Evolutionary conservation across 2,888 invertebrate genomes (phyloP).

Genomic region (Heterodera filipjevi): DNA sequence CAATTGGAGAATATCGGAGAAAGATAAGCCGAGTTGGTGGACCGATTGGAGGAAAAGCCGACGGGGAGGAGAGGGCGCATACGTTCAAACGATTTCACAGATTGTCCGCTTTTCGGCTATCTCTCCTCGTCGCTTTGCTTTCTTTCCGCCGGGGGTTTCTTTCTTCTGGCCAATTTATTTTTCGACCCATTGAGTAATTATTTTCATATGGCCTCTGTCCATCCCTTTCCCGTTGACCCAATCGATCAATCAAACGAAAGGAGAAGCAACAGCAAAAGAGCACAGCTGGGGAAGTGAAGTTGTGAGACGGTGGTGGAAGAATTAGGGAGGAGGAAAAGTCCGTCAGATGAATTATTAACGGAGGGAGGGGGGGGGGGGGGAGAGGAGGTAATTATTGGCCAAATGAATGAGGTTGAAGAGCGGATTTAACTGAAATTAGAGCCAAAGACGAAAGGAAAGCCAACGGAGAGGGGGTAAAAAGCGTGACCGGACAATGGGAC

Average conservation of each 20-base stretch:
- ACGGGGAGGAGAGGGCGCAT: background rate
- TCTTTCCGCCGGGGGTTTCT: background rate
- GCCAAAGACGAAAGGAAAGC: background rate
- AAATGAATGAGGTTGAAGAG: background rate
- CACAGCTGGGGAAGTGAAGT: conserved; percentile 1
- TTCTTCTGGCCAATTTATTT: background rate
- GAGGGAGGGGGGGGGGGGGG: background rate
- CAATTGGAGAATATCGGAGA: background rate
- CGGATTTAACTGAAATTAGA: background rate
- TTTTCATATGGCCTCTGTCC: conserved; percentile 4
- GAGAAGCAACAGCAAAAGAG: conserved; percentile 17
- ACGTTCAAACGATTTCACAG: background rate
- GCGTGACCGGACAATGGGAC: no score
- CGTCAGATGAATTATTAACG: background rate
- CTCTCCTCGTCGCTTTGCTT: background rate
- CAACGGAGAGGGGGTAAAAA: background rate
- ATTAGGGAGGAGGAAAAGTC: background rate
- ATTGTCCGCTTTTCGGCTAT: background rate
- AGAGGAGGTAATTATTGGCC: conserved; percentile 2
- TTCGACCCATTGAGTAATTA: conserved; percentile 16
- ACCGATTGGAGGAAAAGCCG: background rate
- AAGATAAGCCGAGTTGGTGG: background rate
- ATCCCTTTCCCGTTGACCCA: background rate
- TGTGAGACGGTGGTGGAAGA: background rate
- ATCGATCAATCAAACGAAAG: conserved; percentile 8